Evolutionary conservation across 2,797 vertebrate species (phyloP).

Genomic region (Coendou prehensilis): DNA sequence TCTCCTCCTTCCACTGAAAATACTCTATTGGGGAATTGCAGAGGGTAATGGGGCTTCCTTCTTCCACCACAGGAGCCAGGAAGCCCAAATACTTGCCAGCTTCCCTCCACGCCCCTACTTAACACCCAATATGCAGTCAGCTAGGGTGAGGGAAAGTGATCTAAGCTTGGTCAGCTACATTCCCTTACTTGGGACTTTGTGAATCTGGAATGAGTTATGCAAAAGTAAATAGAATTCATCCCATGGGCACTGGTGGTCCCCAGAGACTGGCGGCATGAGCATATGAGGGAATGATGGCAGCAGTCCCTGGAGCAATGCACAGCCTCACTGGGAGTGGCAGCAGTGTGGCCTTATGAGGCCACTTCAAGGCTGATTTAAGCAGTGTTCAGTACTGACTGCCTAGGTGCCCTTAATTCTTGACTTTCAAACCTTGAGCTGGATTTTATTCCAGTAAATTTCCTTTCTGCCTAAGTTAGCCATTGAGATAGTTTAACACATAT

Average conservation of each 20-base stretch:
- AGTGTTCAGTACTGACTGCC: not conserved
- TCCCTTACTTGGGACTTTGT: slow-evolving; percentile 4
- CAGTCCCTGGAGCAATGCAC: no score
- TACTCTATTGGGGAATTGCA: slow-evolving; percentile 1
- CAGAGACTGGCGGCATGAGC: not conserved
- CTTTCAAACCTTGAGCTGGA: not conserved
- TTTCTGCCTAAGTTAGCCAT: not conserved
- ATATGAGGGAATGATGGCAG: not conserved
- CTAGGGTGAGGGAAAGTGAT: not conserved
- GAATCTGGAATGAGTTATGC: not conserved
- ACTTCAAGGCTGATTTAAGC: not conserved
- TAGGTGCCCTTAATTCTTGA: not conserved
- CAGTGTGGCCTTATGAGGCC: not conserved
- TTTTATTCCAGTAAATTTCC: slow-evolving; percentile 10
- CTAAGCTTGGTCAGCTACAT: not conserved
- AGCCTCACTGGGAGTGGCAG: not conserved
- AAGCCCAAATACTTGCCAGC: not conserved
- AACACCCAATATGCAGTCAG: not conserved
- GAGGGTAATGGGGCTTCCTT: not conserved
- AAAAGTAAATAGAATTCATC: not conserved
- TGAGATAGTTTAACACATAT: not conserved
- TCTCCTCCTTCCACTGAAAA: not conserved
- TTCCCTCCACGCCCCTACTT: rapidly evolving
- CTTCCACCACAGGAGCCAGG: not conserved
- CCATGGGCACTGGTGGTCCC: not conserved